phyloP scores from a whole-genome alignment of 2,113 vertebrate species.

The Nanorana parkeri region DNA sequence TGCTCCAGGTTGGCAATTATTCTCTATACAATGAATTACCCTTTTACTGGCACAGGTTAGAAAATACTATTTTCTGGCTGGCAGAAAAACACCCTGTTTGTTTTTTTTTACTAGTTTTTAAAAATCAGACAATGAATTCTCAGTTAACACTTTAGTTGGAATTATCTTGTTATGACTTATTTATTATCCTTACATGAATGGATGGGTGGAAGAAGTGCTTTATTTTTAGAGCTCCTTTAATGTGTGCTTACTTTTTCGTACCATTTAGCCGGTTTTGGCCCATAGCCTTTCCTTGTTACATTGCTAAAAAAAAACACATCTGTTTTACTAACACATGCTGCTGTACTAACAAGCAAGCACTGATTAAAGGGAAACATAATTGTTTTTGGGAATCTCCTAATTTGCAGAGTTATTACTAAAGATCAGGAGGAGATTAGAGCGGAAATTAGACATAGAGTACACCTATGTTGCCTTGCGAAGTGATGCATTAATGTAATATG shows the following conservation, averaged over 20 bases:
- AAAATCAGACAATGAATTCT: too few species aligned
- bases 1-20: too few species aligned
- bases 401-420: slow-evolving; percentile 12
- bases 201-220: background rate
- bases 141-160: too few species aligned
- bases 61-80: too few species aligned
- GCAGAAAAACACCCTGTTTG: too few species aligned
- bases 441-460: background rate
- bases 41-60: too few species aligned
- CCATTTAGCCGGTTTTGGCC: slow-evolving; percentile 19
- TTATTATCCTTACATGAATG: too few species aligned
- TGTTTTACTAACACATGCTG: slow-evolving; percentile 18
- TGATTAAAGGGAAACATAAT: slow-evolving; percentile 43
- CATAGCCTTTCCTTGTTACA: slow-evolving; percentile 13
- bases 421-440: slow-evolving; percentile 19
- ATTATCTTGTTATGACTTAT: too few species aligned
- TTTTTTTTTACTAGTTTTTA: too few species aligned
- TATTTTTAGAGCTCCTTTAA: slow-evolving; percentile 26
- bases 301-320: slow-evolving; percentile 39
- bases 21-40: too few species aligned
- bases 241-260: slow-evolving; percentile 4
- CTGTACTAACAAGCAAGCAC: slow-evolving; percentile 18
- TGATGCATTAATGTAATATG: background rate
- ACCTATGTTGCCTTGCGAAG: background rate
- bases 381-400: slow-evolving; percentile 16